Conservation (phyloP, 2,888 invertebrate genomes). For the Reticulitermes lucifugus region DNA sequence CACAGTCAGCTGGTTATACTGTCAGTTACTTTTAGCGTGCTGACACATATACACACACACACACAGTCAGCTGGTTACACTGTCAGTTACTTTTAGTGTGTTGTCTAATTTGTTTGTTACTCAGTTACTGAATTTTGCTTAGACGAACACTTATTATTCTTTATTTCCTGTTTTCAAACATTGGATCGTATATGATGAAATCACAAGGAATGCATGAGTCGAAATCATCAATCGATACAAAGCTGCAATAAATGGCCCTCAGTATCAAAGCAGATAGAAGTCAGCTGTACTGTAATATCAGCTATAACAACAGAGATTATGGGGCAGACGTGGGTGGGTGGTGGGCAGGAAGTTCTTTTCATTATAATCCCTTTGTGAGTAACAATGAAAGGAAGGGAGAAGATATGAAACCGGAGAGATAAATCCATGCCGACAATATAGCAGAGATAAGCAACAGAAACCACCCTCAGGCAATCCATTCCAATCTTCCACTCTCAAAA, state of each 20-base stretch:
- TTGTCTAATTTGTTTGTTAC: too few relatives aligned
- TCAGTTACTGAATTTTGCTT: too few relatives aligned
- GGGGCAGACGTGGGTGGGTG: background rate
- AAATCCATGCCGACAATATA: conserved; percentile 17
- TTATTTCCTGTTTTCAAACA: background rate
- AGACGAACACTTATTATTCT: background rate
- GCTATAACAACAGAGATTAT: background rate
- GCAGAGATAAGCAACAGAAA: conserved; percentile 4
- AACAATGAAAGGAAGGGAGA: conserved; percentile 21
- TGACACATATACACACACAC: too few relatives aligned
- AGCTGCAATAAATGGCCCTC: background rate
- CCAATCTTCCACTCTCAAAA: conserved; percentile 23
- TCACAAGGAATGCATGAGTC: background rate
- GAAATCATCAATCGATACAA: conserved; percentile 1
- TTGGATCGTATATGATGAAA: background rate
- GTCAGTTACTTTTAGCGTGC: too few relatives aligned
- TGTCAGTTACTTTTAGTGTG: too few relatives aligned
- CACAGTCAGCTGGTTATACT: too few relatives aligned
- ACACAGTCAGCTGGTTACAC: too few relatives aligned
- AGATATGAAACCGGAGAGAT: conserved; percentile 4
- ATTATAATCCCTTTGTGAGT: conserved; percentile 23
- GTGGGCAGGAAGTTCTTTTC: background rate
- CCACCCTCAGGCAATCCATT: conserved; percentile 14
- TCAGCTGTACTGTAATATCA: background rate
- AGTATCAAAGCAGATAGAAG: background rate